Conservation (phyloP, 2,797 vertebrate species). For the Melanotaenia maccullochi region DNA sequence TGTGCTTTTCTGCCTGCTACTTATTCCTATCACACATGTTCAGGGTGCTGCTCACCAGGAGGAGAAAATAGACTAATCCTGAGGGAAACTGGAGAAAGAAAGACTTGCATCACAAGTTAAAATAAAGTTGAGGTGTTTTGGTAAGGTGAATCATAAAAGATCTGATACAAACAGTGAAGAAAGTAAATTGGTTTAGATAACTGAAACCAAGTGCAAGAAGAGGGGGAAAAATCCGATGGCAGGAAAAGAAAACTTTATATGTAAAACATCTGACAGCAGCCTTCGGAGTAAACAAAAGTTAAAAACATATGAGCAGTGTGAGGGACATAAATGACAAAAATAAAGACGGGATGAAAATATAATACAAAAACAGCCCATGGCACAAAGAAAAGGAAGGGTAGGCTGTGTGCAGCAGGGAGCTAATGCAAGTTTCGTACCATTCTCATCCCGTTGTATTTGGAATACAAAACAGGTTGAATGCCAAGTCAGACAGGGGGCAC, state of each 20-base stretch:
- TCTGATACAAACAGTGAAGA: not conserved
- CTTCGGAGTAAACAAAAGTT: conserved; percentile 1
- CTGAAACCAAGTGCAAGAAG: not conserved
- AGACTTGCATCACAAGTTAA: conserved; percentile 25
- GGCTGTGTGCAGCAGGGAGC: not conserved
- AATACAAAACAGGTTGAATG: conserved; percentile 19
- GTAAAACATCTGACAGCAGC: conserved; percentile 5
- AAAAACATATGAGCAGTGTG: not conserved
- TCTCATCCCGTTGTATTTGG: conserved; percentile 18
- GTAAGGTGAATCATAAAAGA: conserved; percentile 21
- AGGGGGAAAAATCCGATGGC: not conserved
- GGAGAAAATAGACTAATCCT: not conserved
- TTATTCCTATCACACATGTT: conserved; percentile 39
- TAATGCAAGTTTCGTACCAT: not conserved
- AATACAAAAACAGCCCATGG: conserved; percentile 7
- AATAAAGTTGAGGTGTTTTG: conserved; percentile 5
- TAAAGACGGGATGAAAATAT: not conserved
- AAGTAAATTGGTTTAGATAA: not conserved
- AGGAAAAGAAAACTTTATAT: not conserved
- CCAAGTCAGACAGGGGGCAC: conserved; percentile 36
- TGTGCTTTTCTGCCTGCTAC: conserved; percentile 8
- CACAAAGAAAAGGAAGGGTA: not conserved
- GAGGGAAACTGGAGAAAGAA: conserved; percentile 24
- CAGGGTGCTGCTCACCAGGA: not conserved
- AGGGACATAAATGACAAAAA: not conserved